A percentile compares a stretch with the other conserved stretches of the same genome.
Evolutionary conservation across 2,797 vertebrate species (phyloP).

Genomic region (Falco columbarius): DNA sequence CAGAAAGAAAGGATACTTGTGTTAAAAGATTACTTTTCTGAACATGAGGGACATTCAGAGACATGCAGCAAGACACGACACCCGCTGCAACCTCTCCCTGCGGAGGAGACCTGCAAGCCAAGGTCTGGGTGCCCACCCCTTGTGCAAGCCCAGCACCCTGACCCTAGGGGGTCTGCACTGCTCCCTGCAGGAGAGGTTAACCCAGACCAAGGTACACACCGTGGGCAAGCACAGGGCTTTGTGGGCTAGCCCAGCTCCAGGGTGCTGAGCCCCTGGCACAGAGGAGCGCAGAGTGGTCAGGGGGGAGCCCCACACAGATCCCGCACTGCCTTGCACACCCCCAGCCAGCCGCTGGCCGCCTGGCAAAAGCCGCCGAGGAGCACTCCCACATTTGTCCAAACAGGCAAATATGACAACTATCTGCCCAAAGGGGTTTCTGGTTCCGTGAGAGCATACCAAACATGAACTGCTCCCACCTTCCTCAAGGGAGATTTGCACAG

Average conservation of each 20-base stretch:
- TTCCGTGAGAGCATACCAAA: conserved; percentile 41
- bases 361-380: not conserved
- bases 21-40: not conserved
- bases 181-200: not conserved
- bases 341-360: not conserved
- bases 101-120: not conserved
- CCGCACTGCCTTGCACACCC: not conserved
- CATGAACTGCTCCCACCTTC: not conserved
- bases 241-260: not conserved
- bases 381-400: not conserved
- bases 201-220: not conserved
- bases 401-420: conserved; percentile 14
- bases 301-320: not conserved
- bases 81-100: rapidly evolving
- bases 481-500: not conserved
- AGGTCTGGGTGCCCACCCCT: rapidly evolving
- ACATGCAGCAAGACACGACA: not conserved
- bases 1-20: not conserved
- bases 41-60: not conserved
- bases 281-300: not conserved
- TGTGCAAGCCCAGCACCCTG: rapidly evolving
- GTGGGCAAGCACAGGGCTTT: not conserved
- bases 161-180: rapidly evolving
- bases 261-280: not conserved
- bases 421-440: not conserved